phyloP scores from a whole-genome alignment of 2,113 vertebrate species.

The Chionis minor region DNA sequence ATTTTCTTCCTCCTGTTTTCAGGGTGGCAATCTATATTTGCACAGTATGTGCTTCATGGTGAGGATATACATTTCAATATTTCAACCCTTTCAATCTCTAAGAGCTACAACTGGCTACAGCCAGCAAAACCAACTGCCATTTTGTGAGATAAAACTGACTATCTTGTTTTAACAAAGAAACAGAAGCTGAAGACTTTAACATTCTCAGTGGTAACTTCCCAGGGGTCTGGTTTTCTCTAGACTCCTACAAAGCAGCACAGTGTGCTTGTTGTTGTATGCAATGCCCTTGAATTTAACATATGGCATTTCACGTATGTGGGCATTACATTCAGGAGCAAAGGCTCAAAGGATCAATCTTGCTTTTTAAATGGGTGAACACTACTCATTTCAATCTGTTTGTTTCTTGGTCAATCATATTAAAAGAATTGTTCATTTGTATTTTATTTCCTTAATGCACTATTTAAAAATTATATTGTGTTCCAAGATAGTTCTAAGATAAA shows the following conservation, averaged over 20 bases:
- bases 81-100: not conserved
- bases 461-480: conserved; percentile 1
- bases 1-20: not conserved
- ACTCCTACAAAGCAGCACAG: not conserved
- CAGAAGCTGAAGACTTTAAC: not conserved
- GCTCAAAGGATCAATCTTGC: not conserved
- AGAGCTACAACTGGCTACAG: not conserved
- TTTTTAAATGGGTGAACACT: not conserved
- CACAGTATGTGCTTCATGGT: not conserved
- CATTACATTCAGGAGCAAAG: not conserved
- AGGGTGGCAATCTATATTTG: not conserved
- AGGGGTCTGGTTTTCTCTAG: not conserved
- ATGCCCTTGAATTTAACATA: not conserved
- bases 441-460: conserved; percentile 20
- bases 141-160: not conserved
- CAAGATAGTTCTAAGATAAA: conserved; percentile 15
- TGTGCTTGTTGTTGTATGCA: not conserved
- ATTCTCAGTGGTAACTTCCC: not conserved
- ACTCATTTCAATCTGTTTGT: not conserved
- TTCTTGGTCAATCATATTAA: conserved; percentile 4
- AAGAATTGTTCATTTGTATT: not conserved
- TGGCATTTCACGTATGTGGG: not conserved
- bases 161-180: not conserved
- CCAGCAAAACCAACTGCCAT: not conserved
- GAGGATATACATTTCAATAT: not conserved